Evolutionary conservation across 2,888 invertebrate species (phyloP), one percentile per base, ranked within the genome.

Genomic region (Dione vanillae): DNA sequence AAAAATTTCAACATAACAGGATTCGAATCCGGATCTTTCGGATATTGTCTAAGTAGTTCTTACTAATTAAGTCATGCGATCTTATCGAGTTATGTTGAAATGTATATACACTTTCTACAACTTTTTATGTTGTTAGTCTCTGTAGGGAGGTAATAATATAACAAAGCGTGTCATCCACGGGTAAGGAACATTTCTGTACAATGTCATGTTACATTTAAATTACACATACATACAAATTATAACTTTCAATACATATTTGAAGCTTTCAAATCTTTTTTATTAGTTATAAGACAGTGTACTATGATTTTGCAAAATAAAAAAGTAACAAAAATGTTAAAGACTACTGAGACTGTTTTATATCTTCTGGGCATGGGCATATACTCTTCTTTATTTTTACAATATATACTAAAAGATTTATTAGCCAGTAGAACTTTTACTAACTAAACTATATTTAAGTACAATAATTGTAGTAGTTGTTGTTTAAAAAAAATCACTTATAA

Each of bases 141-240:
- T 27, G 27, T 27, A 27, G 27, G n/a, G n/a, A 27, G 5, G 5
- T 27, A 27, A 79, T 80, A n/a, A 56, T 61, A 27, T 43, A 37
- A 0, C 10, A 5, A 35, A 49, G 45, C 10, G 35, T 41, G 3
- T 41, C 16, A 37, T 16, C 6, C 27, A 27, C 5, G 5, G 9
- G 2, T 16, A 47, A 45, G 37, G 16, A 62, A 62, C 47, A 62
- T 19, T 58, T 58, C n/a, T 14, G 5, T n/a, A 43, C n/a, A 1
- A 14, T 61, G 27, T 16, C 2, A 37, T n/a, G 27, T 27, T 27
- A 27, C 5, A 27, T 27, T 27, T 27, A 27, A 27, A 27, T 27
- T 27, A 27, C 27, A 27, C 27, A 27, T 27, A 27, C 27, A 27
- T 27, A 27, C 5, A 27, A 27, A 27, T 27, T 27, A 27, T 3